Evolutionary conservation across 2,888 invertebrate species (phyloP).

Genomic region (Rhagophthalmus giganteus): DNA sequence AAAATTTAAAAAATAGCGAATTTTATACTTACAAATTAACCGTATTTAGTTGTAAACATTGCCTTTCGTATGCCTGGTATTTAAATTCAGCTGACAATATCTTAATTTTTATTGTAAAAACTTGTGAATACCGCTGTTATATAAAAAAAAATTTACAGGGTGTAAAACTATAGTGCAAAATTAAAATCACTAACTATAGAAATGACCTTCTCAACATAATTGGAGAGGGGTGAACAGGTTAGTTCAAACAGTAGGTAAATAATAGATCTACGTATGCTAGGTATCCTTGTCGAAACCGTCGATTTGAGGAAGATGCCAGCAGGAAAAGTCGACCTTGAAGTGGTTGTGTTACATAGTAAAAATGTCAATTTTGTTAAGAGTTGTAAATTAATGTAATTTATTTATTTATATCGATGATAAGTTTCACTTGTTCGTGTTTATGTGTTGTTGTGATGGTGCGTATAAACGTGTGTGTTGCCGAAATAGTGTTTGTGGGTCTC

Average conservation of each 20-base stretch:
- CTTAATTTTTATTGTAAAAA: no score
- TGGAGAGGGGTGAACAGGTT: slow-evolving; percentile 14
- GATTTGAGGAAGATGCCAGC: neutral
- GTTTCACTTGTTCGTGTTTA: slow-evolving; percentile 11
- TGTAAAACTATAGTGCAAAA: slow-evolving; percentile 7
- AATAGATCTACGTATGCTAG: slow-evolving; percentile 5
- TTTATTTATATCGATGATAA: slow-evolving; percentile 28
- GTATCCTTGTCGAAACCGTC: neutral
- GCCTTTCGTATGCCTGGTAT: no score
- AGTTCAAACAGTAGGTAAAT: neutral
- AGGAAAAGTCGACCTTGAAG: slow-evolving; percentile 14
- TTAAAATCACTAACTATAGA: no score
- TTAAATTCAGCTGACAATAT: no score
- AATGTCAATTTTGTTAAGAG: slow-evolving; percentile 16
- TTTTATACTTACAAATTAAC: no score
- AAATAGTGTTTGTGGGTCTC: slow-evolving; percentile 1
- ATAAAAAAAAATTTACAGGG: slow-evolving; percentile 1
- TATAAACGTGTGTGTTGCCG: neutral
- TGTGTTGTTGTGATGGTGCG: neutral
- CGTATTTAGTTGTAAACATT: no score
- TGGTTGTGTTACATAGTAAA: slow-evolving; percentile 4
- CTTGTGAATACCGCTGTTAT: neutral
- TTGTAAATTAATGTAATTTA: slow-evolving; percentile 6
- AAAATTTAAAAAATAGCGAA: no score
- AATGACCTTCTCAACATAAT: slow-evolving; percentile 13